These are phyloP conservation scores for Drosophila pullipes DNA, from an alignment of 2,888 invertebrate genomes.

Conservation along the genomic window DNA sequence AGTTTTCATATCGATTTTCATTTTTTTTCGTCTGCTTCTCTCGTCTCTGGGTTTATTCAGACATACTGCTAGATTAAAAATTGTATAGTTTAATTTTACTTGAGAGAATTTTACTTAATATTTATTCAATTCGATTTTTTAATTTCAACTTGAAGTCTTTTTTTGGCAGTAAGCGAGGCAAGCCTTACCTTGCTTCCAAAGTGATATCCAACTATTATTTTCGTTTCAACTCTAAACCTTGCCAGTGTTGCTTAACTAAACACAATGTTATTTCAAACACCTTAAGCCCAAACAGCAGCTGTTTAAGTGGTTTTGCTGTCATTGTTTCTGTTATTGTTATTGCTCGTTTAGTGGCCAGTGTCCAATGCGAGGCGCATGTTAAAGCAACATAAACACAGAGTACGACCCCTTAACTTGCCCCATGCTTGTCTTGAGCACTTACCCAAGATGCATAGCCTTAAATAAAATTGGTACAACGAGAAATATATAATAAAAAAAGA, in stretches of 20 bases:
- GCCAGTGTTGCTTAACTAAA: background rate
- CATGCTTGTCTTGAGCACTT: conserved; percentile 44
- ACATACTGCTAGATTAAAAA: background rate
- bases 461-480: conserved; percentile 17
- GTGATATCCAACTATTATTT: background rate
- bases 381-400: conserved; percentile 65
- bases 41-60: background rate
- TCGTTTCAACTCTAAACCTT: background rate
- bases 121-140: background rate
- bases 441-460: conserved; percentile 50
- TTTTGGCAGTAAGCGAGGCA: accelerated
- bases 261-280: conserved; percentile 9
- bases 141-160: background rate
- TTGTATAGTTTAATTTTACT: background rate
- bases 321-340: conserved; percentile 27
- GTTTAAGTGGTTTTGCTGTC: conserved; percentile 14
- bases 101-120: background rate
- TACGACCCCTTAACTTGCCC: conserved; percentile 53
- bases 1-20: background rate
- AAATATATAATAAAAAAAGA: background rate
- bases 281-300: conserved; percentile 39
- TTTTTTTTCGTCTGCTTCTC: background rate
- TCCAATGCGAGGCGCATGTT: conserved; percentile 58
- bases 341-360: conserved; percentile 30
- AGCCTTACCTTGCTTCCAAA: background rate